Percentiles rank a stretch among this genome's conserved stretches.
phyloP scores from a whole-genome alignment of 2,113 vertebrate genomes.

The Dolichotis patagonum region DNA sequence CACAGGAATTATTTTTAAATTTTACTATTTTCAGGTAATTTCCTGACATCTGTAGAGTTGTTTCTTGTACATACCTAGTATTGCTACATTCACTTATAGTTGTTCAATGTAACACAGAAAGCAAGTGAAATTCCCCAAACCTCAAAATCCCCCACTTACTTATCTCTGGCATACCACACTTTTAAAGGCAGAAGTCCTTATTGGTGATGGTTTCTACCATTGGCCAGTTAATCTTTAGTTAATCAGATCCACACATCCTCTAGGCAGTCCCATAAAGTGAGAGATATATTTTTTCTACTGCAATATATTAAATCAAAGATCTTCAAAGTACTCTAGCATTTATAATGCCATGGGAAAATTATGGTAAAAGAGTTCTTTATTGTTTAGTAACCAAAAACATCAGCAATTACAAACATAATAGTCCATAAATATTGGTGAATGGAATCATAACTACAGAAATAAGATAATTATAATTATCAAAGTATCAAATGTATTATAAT shows the following conservation, averaged over 20 bases:
- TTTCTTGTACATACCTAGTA: neutral
- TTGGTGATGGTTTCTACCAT: neutral
- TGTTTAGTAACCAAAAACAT: neutral
- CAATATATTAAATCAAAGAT: neutral
- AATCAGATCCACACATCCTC: neutral
- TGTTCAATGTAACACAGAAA: neutral
- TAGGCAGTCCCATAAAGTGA: neutral
- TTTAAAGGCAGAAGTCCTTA: slow-evolving; percentile 7
- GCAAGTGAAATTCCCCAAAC: neutral
- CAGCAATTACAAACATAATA: neutral
- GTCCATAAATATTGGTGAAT: neutral
- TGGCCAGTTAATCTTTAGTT: neutral
- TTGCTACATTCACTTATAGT: neutral
- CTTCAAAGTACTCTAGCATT: neutral
- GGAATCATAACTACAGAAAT: neutral
- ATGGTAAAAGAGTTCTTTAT: neutral
- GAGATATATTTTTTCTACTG: neutral
- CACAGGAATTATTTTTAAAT: too few species aligned
- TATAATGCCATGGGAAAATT: neutral
- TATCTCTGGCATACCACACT: neutral
- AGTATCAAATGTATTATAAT: neutral
- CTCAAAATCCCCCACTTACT: neutral
- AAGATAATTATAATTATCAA: neutral
- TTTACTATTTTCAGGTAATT: slow-evolving; percentile 54
- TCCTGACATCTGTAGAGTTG: neutral